A percentile compares a stretch with the other conserved stretches of the same genome.
Evolutionary conservation across 2,113 vertebrate genomes (phyloP).

Genomic region (Struthidea cinerea): DNA sequence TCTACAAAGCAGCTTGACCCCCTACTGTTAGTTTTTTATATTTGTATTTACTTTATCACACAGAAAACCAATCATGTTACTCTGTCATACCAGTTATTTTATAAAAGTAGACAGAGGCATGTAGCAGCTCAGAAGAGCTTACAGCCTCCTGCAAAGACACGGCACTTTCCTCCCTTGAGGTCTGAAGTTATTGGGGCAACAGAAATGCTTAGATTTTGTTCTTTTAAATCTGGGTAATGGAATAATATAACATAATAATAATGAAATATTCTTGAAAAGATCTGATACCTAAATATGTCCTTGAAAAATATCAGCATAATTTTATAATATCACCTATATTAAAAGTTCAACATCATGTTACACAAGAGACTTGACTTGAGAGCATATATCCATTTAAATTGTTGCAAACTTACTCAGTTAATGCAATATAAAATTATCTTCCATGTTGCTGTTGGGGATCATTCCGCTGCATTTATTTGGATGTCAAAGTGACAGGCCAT

Average conservation of each 20-base stretch:
- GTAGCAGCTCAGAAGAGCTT: not conserved
- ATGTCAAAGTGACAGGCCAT: conserved; percentile 38
- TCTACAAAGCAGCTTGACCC: conserved; percentile 15
- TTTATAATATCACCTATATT: not conserved
- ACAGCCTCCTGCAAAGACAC: not conserved
- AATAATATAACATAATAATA: not conserved
- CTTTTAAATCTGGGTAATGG: not conserved
- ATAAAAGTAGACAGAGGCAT: not conserved
- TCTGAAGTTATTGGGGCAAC: not conserved
- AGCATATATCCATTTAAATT: not conserved
- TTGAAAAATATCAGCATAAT: not conserved
- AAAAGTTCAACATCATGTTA: not conserved
- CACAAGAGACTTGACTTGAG: not conserved
- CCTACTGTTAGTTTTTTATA: conserved; percentile 28
- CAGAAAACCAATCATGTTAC: not conserved
- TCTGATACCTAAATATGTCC: not conserved
- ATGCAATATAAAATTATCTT: conserved; percentile 33
- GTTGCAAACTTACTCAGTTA: conserved; percentile 15
- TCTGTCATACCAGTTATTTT: conserved; percentile 2
- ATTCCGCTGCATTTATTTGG: conserved; percentile 31
- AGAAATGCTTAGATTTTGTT: not conserved
- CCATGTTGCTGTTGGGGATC: not conserved
- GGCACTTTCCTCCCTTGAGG: not conserved
- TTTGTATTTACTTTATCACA: conserved; percentile 8
- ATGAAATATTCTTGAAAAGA: not conserved